Conservation (phyloP, 2,797 vertebrate species). For the Chaetophractus vellerosus region DNA sequence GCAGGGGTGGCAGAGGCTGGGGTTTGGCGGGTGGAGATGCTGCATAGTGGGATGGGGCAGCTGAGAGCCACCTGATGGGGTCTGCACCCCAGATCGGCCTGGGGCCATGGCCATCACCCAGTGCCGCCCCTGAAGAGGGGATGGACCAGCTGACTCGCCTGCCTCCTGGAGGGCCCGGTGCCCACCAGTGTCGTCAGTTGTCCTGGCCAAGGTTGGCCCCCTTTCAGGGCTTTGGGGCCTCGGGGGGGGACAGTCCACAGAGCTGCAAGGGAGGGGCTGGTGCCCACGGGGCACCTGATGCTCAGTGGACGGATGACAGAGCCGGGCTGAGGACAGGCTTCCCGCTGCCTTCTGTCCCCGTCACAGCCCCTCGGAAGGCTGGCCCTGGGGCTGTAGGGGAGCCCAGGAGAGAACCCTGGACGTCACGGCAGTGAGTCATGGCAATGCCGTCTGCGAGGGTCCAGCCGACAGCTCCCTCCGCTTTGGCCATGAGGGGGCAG, state of each 20-base stretch:
- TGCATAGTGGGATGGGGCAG: accelerated
- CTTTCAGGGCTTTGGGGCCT: background rate
- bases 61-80: accelerated
- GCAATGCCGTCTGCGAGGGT: background rate
- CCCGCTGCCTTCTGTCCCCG: background rate
- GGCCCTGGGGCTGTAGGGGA: background rate
- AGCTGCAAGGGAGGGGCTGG: accelerated
- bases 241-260: background rate
- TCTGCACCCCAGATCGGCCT: background rate
- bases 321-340: background rate
- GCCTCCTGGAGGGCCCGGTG: too few relatives aligned
- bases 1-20: background rate
- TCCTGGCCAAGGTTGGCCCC: too few relatives aligned
- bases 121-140: too few relatives aligned
- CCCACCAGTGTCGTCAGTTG: too few relatives aligned
- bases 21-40: accelerated
- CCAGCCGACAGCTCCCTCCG: accelerated
- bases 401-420: background rate
- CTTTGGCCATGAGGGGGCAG: background rate
- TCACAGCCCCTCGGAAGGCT: background rate
- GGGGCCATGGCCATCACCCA: accelerated
- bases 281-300: background rate
- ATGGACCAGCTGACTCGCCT: too few relatives aligned
- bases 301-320: background rate
- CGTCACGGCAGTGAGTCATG: accelerated